Evolutionary conservation across 1,140 invertebrate genomes (phyloP).

Genomic region (Ylistrum balloti): DNA sequence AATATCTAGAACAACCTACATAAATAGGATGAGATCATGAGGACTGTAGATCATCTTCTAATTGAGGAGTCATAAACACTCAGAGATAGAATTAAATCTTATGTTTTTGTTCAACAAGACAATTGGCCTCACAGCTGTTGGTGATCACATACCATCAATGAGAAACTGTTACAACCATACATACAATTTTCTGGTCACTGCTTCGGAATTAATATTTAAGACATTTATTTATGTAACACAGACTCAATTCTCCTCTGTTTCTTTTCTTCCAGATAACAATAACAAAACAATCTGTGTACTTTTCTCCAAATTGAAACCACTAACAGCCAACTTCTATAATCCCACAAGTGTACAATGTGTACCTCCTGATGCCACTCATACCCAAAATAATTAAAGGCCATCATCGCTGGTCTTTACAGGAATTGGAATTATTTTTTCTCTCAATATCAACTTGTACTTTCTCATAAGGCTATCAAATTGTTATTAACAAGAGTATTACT

Average conservation of each 20-base stretch:
- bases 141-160: background rate
- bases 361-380: background rate
- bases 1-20: too few relatives aligned
- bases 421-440: background rate
- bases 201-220: background rate
- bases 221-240: constrained; percentile 17
- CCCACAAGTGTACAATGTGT: background rate
- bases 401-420: background rate
- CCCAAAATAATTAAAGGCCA: background rate
- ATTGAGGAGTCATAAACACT: background rate
- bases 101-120: background rate
- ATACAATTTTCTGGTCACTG: background rate
- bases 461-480: background rate
- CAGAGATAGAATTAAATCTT: background rate
- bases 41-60: background rate
- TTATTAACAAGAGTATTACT: background rate
- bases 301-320: background rate
- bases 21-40: too few relatives aligned
- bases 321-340: background rate
- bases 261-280: background rate
- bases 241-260: background rate
- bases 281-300: background rate
- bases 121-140: background rate
- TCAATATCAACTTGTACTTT: background rate
- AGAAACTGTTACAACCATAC: background rate